These are phyloP conservation scores for Anaspis maculata DNA, from an alignment of 2,888 invertebrate genomes.

Conservation along the genomic window DNA sequence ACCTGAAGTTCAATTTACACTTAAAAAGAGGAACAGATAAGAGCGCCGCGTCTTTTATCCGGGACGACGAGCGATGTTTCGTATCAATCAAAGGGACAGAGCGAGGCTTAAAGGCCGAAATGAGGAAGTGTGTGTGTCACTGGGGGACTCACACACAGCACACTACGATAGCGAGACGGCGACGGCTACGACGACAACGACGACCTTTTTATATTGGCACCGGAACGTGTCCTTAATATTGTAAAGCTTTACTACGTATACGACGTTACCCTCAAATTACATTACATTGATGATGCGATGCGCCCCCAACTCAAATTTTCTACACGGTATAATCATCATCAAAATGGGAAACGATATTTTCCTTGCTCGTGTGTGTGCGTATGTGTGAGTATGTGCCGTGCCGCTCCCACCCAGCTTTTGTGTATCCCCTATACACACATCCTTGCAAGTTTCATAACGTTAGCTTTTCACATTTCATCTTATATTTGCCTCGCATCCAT, in stretches of 20 bases:
- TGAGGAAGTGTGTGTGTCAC: slow-evolving; percentile 15
- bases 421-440: too few relatives aligned
- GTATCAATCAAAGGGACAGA: slow-evolving; percentile 29
- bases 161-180: background rate
- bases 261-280: slow-evolving; percentile 13
- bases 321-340: slow-evolving; percentile 7
- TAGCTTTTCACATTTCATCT: too few relatives aligned
- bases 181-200: slow-evolving; percentile 20
- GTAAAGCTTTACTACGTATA: slow-evolving; percentile 11
- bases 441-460: too few relatives aligned
- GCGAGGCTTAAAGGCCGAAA: slow-evolving; percentile 17
- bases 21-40: slow-evolving; percentile 31
- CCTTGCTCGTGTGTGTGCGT: too few relatives aligned
- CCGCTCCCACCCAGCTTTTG: too few relatives aligned
- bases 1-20: slow-evolving; percentile 36
- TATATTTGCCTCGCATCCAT: too few relatives aligned
- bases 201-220: slow-evolving; percentile 13
- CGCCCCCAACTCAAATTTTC: slow-evolving; percentile 8
- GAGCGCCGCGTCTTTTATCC: slow-evolving; percentile 27
- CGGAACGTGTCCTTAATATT: slow-evolving; percentile 15
- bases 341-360: too few relatives aligned
- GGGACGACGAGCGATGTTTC: slow-evolving; percentile 23
- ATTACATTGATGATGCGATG: slow-evolving; percentile 13
- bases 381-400: too few relatives aligned
- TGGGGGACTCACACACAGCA: too few relatives aligned